Evolutionary conservation across 2,888 invertebrate species (phyloP), one percentile per base, ranked within the genome.

Genomic region (Synergus laeviventris): DNA sequence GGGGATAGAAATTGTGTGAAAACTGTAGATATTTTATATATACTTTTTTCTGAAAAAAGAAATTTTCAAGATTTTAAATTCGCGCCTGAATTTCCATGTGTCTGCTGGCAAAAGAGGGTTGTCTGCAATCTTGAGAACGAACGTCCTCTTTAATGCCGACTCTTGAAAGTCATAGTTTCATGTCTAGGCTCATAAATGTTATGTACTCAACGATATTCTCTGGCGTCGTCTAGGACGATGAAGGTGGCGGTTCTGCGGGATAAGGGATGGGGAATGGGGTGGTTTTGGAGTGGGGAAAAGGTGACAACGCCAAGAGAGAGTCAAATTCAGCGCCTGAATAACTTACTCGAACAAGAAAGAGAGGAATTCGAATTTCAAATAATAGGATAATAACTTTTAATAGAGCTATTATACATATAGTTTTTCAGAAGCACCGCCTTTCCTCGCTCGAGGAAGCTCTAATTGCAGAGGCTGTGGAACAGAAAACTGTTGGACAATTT

Each of bases 141-240:
- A 49, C 45, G 70, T 49, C 36, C 36, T 31, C 49, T 70, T 70
- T 70, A 66, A 66, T 66, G 24, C 42, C 16, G 45, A 66, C 24
- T 66, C 66, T 64, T 42, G 21, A 64, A 64, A 64, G 64, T 64
- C 64, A 64, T 64, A 45, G 45, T 66, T 45, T 45, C 66, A 49
- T 70, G 70, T 70, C 70, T 70, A 70, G 24, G 70, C 49, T 70
- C 49, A 70, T 70, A 70, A 70, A 70, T 70, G 70, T 54, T 70
- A 70, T 70, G 11, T 70, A 70, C 70, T 54, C 70, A 70, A n/a
- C 70, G 49, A 70, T 70, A 70, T 70, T 54, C 70, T 45, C 49
- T 54, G 70, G 49, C 70, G 70, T 70, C 70, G 70, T 70, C 49
- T 54, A 49, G 70, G 36, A 31, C 31, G 36, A 49, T 70, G 49